Evolutionary conservation across 1,140 invertebrate genomes (phyloP).

Genomic region (Elymnias hypermnestra): DNA sequence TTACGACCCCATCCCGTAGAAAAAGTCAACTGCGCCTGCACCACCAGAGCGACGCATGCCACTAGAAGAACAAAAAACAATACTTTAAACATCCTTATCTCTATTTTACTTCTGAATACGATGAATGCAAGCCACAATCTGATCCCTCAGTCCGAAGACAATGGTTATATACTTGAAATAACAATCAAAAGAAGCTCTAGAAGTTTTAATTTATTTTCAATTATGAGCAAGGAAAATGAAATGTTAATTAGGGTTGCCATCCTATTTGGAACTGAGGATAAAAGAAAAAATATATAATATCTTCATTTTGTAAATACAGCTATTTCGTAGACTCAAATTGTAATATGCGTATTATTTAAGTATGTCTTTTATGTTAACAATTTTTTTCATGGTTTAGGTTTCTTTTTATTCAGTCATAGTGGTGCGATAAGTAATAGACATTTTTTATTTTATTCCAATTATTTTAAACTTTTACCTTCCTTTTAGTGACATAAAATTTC

Average conservation of each 20-base stretch:
- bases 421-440: too few relatives aligned
- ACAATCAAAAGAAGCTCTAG: constrained; percentile 6
- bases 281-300: too few relatives aligned
- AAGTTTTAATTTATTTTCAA: constrained; percentile 13
- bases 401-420: too few relatives aligned
- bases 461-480: too few relatives aligned
- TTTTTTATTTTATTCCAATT: too few relatives aligned
- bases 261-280: not conserved
- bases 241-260: not conserved
- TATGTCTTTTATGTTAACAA: too few relatives aligned
- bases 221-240: constrained; percentile 4
- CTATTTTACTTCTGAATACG: not conserved
- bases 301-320: too few relatives aligned
- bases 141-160: constrained; percentile 6
- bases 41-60: constrained; percentile 35
- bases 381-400: too few relatives aligned
- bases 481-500: too few relatives aligned
- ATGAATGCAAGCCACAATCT: constrained; percentile 5
- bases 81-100: constrained; percentile 37
- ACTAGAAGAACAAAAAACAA: constrained; percentile 35
- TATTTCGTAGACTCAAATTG: too few relatives aligned
- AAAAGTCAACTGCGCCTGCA: constrained; percentile 57
- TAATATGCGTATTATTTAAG: too few relatives aligned
- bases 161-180: constrained; percentile 5
- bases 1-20: constrained; percentile 64